Percentiles rank a stretch among this genome's conserved stretches.
Conservation (phyloP, 2,888 invertebrate species). For the Ischnura elegans region DNA sequence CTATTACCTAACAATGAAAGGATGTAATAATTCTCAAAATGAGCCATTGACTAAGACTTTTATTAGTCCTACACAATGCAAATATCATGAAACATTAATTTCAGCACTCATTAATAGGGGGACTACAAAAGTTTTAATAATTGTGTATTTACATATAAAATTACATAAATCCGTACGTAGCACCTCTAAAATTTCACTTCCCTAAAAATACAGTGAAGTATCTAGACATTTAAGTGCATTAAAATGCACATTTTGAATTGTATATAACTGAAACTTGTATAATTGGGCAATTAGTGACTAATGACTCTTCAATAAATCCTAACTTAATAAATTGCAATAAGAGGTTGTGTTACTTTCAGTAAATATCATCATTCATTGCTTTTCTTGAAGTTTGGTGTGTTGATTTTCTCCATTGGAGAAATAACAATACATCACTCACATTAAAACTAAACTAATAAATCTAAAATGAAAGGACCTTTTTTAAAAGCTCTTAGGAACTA, state of each 20-base stretch:
- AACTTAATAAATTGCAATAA: background rate
- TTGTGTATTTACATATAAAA: background rate
- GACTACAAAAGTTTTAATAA: background rate
- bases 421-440: background rate
- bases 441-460: background rate
- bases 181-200: background rate
- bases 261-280: background rate
- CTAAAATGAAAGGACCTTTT: conserved; percentile 33
- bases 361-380: background rate
- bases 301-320: background rate
- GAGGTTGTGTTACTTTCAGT: background rate
- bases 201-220: background rate
- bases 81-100: background rate
- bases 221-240: background rate
- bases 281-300: background rate
- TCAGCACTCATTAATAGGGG: background rate
- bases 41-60: background rate
- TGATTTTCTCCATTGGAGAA: conserved; percentile 17
- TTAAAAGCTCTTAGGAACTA: background rate
- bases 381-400: conserved; percentile 26
- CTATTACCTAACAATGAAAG: background rate
- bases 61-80: background rate
- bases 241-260: background rate
- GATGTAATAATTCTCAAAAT: background rate
- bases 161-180: background rate